phyloP scores from a whole-genome alignment of 37 sponge, comb jelly and placozoan genomes.

The Geodia barretti region DNA sequence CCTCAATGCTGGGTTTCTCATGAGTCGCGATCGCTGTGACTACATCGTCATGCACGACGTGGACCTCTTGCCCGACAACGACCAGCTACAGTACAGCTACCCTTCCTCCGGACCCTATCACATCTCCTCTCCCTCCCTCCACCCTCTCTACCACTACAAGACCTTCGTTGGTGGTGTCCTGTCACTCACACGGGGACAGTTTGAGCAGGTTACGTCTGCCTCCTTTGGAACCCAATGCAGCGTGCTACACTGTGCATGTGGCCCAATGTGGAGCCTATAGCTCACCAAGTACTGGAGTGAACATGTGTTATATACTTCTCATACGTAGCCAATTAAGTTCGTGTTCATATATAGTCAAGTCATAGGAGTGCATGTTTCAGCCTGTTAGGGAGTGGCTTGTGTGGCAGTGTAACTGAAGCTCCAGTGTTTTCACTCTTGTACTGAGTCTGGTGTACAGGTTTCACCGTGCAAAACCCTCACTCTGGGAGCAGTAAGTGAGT shows the following conservation, averaged over 20 bases:
- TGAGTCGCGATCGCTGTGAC: constrained; percentile 69
- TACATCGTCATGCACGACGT: constrained; percentile 94
- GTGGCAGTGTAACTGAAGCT: too few species aligned
- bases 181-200: constrained; percentile 71
- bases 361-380: neutral
- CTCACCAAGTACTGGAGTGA: neutral
- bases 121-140: constrained; percentile 86
- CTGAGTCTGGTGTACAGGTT: too few species aligned
- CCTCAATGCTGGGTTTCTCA: constrained; percentile 80
- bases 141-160: constrained; percentile 92
- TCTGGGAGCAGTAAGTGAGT: neutral
- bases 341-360: too few species aligned
- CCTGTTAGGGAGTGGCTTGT: too few species aligned
- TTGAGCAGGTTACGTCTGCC: constrained; percentile 48
- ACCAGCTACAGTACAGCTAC: constrained; percentile 75
- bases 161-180: constrained; percentile 91
- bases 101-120: constrained; percentile 82
- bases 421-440: too few species aligned
- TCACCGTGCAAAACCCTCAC: neutral
- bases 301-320: neutral
- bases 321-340: too few species aligned
- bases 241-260: too few species aligned
- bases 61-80: constrained; percentile 89
- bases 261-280: neutral
- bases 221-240: neutral